Evolutionary conservation across 2,797 vertebrate genomes (phyloP).

Genomic region (Chelmon rostratus): DNA sequence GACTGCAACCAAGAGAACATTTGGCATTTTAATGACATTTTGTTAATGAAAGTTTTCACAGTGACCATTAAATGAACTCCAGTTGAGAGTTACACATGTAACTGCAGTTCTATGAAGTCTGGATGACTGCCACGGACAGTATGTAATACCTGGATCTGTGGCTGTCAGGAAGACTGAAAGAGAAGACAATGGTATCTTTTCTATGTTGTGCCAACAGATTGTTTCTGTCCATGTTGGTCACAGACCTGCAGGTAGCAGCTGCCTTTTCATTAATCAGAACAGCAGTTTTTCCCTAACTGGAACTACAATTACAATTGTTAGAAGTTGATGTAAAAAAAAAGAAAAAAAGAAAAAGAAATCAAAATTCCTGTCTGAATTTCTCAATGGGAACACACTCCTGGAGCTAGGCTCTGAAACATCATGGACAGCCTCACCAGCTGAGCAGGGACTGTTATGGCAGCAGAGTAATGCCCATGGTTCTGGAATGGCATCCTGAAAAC

Average conservation of each 20-base stretch:
- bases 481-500: not conserved
- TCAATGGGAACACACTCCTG: not conserved
- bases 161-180: not conserved
- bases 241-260: not conserved
- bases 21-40: not conserved
- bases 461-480: not conserved
- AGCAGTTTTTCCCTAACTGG: too few relatives aligned
- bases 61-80: conserved; percentile 3
- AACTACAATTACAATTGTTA: not conserved
- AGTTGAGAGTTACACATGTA: not conserved
- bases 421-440: conserved; percentile 1
- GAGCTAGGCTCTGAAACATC: not conserved
- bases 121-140: not conserved
- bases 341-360: not conserved
- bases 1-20: conserved; percentile 6
- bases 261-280: not conserved
- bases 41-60: not conserved
- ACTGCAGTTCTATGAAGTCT: not conserved
- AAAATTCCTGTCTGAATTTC: not conserved
- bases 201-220: not conserved
- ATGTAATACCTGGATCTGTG: not conserved
- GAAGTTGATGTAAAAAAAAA: not conserved
- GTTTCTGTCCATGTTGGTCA: not conserved
- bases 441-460: not conserved
- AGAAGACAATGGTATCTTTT: not conserved